Evolutionary conservation across 2,797 vertebrate species (phyloP), one percentile per base, ranked within the genome.

Genomic region (Stomatorhinus walkeri): DNA sequence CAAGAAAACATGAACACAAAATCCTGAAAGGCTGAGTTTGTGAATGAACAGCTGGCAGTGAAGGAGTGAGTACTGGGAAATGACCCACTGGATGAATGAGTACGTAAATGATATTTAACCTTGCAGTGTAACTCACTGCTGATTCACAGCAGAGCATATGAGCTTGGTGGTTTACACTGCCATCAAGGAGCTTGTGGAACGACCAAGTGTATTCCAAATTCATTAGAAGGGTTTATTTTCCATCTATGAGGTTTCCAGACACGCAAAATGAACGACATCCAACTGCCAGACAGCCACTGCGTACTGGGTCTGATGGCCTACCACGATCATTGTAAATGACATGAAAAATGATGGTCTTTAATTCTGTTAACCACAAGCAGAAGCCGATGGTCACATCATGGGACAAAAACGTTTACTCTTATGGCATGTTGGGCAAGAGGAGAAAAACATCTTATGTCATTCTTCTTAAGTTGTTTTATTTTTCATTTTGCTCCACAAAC

Each of bases 291-390:
- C 16, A n/a, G 40, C 19, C 76, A 81, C 40, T 81, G 76, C 19
- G 19, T 81, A 46, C 76, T 81, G 36, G 40, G 76, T 36, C 76
- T 81, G 16, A 40, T 46, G 76, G 40, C 36, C 76, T 46, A 46
- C 36, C 76, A 81, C 40, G 19, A 46, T 81, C 76, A 81, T 81
- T 40, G 76, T 46, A 81, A n/a, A 46, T 81, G 76, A 81, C 76
- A 81, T 81, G 76, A 81, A 81, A 43, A 46, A 81, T 81, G 16
- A 81, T 81, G 40, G 76, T 81, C 76, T n/a, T 81, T 81, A 81
- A 81, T 81, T 81, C 76, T 81, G 76, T 46, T 81, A 81, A 81
- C 76, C 76, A 8, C 76, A 81, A 81, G 76, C 76, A 81, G 76
- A 81, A 81, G 76, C 76, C 76, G 36, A 81, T 22, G 40, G 76